Base-by-base conservation (phyloP, 1,140 invertebrate genomes). In the Lucilia cuprina region DNA sequence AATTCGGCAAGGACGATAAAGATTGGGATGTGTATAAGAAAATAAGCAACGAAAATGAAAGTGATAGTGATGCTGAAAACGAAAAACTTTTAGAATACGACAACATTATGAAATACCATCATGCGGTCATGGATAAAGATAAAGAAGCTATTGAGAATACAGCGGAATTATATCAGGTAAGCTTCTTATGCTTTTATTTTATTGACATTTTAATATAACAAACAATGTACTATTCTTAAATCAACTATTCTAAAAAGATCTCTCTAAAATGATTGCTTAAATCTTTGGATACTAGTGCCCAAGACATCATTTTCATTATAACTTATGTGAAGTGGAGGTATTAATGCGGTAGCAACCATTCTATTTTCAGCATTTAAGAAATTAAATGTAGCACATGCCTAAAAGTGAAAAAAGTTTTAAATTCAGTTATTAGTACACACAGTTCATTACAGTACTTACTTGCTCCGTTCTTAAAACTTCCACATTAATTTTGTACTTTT, bases 1-100 rank as follows among this genome's bases (percentile, higher is more conserved):
- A 97, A 89, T 99, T 99, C 93, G 97, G 97, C 35, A 95, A 96
- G 92, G 94, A 96, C 86, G 97, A 98, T 91, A 96, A 97, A 90
- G 97, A 99, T 90, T 99, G 97, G 97, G 96, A 98, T 92, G 97
- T 98, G 2, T 99, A 99, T 89, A 98, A 98, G 93, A 95, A 95
- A 74, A 97, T 98, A 82, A 96, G 95, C 89, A 94, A 94, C 91
- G 93, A 94, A 91, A 90, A 89, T 49, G 89, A 91, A 80, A 97
- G 96, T 0, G 97, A 98, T 89, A 98, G 97, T 55, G 97, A 98
- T 89, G 95, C 95, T 49, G 97, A 98, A 90, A 96, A 97, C 87
- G 97, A 98, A 87, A 96, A 97, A 87, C 91, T 98, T 0, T 86
- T 97, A 75, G 97, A 98, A 91, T 92, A 97, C 0, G 97, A 98